Evolutionary conservation across 2,113 vertebrate genomes (phyloP), one percentile per base, ranked within the genome.

Genomic region (Picathartes gymnocephalus): DNA sequence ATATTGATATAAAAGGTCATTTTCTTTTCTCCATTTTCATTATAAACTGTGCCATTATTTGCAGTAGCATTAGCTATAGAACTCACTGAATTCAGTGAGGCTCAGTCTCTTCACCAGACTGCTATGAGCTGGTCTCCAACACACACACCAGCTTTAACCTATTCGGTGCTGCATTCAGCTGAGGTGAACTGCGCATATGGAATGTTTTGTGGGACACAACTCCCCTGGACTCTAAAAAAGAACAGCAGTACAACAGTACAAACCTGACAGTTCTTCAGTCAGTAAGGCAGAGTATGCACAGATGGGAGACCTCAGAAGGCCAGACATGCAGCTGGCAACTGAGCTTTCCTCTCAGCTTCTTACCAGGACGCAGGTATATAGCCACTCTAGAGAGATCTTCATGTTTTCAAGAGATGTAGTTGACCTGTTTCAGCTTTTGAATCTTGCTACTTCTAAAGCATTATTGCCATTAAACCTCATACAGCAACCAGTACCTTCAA

Each of bases 1-100:
- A 76, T 68, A 81, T 80, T 86, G 39, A 76, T 25, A 53, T 15
- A 90, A 93, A 92, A 90, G 86, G 86, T 90, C 89, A 81, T 57
- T 45, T 25, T 65, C 70, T 79, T 66, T 90, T 79, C 31, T 71
- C 68, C 7, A 31, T 42, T 85, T 90, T 74, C 65, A 54, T 50
- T 74, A 74, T 37, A 76, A 88, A 82, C 25, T 20, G 5, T 65
- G 44, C 19, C 28, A 37, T 51, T 95, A 85, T 93, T 95, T 92
- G 69, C 69, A 57, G 51, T 39, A 69, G 58, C 24, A 13, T 65
- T 78, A 90, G 51, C 37, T 74, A 15, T 6, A 85, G 56, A 90
- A 78, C 24, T 19, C 56, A 61, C 0, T 54, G 77, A 54, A 84
- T 40, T 81, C 27, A 69, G n/a, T 20, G 37, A 82, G 18, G n/a